Percentiles rank a stretch among this genome's conserved stretches.
phyloP scores from a whole-genome alignment of 2,113 vertebrate species.

The Tympanuchus pallidicinctus region DNA sequence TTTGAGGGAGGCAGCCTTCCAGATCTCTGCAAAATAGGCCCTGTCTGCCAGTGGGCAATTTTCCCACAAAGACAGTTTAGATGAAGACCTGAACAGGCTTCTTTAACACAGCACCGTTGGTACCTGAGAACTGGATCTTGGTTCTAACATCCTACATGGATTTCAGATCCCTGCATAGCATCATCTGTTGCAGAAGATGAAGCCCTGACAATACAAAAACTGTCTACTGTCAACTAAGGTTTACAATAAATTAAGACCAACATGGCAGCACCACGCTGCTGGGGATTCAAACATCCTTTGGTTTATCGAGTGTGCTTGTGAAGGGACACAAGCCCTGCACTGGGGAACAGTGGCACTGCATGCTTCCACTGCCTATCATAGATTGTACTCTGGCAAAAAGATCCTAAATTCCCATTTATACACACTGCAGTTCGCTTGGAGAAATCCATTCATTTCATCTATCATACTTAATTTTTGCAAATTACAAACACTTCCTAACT shows the following conservation, averaged over 20 bases:
- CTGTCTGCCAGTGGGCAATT: too few relatives aligned
- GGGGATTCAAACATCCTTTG: neutral
- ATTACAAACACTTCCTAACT: neutral
- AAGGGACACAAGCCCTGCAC: neutral
- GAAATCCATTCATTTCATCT: neutral
- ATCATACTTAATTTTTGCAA: neutral
- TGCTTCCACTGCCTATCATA: neutral
- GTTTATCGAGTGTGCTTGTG: neutral
- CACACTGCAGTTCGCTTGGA: neutral
- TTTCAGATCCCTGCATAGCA: neutral
- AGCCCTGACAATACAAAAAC: neutral
- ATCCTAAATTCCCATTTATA: neutral
- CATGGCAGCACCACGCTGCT: neutral
- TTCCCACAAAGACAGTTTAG: too few relatives aligned
- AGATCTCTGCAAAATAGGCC: too few relatives aligned
- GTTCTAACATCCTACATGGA: neutral
- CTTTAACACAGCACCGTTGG: neutral
- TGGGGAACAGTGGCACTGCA: neutral
- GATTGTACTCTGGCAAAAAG: neutral
- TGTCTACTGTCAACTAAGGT: neutral
- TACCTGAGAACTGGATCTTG: neutral
- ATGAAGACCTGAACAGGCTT: neutral
- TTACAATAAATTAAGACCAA: neutral
- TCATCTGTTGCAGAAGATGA: neutral
- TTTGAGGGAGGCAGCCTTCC: too few relatives aligned